Conservation (phyloP, 2,113 vertebrate species). For the Amblyopsis rosae region DNA sequence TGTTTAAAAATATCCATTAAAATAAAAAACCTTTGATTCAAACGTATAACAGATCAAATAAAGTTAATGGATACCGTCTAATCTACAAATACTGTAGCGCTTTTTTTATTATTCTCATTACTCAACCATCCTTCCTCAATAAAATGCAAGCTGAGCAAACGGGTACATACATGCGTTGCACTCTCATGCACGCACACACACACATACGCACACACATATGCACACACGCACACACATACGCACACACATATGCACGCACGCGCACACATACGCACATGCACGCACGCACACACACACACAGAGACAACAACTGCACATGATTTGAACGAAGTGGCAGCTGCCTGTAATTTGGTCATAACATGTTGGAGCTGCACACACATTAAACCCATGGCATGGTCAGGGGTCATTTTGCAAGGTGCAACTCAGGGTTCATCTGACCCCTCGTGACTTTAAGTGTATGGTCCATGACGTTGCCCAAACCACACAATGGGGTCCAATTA, state of each 20-base stretch:
- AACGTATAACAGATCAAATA: slow-evolving; percentile 30
- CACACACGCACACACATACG: not conserved
- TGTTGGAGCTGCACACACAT: not conserved
- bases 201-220: no score
- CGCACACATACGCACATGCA: not conserved
- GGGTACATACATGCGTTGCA: no score
- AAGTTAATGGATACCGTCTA: slow-evolving; percentile 14
- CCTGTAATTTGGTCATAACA: not conserved
- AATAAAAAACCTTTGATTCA: slow-evolving; percentile 26
- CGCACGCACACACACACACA: not conserved
- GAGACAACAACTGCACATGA: not conserved
- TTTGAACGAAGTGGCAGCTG: not conserved
- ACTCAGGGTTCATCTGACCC: slow-evolving; percentile 51
- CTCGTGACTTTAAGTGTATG: slow-evolving; percentile 50
- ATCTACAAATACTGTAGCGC: not conserved
- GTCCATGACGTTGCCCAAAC: slow-evolving; percentile 38
- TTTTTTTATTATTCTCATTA: not conserved
- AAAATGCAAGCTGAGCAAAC: not conserved
- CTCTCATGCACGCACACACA: not conserved
- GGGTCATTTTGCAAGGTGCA: slow-evolving; percentile 31
- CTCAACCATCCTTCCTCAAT: not conserved
- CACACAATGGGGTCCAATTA: slow-evolving; percentile 44
- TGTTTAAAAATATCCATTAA: slow-evolving; percentile 9
- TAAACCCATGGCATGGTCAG: not conserved
- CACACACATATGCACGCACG: not conserved